Percentiles rank a stretch among this genome's conserved stretches.
These are phyloP conservation scores for Oophaga sylvatica DNA, from an alignment of 2,797 vertebrate genomes.

Conservation along the genomic window DNA sequence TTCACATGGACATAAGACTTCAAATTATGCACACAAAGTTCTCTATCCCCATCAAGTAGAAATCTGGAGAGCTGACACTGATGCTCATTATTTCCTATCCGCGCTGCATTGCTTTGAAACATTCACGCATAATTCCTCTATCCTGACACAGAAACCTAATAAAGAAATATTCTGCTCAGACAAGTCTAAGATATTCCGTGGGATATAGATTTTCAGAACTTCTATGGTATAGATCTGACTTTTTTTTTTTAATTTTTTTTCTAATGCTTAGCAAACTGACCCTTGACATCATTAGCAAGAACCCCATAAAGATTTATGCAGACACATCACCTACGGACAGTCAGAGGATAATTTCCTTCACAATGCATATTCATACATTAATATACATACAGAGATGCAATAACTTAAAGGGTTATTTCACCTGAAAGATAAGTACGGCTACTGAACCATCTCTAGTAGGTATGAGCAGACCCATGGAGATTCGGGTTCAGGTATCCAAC, in stretches of 20 bases:
- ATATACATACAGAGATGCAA: neutral
- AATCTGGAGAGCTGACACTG: slow-evolving; percentile 1
- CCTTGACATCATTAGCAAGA: slow-evolving; percentile 30
- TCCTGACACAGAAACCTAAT: slow-evolving; percentile 19
- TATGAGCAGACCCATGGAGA: too few relatives aligned
- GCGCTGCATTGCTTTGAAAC: neutral
- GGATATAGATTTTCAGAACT: neutral
- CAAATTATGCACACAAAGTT: neutral
- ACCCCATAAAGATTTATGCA: neutral
- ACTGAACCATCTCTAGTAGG: neutral
- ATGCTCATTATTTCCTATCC: slow-evolving; percentile 29
- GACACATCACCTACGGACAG: neutral
- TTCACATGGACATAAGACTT: neutral
- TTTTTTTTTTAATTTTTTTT: too few relatives aligned
- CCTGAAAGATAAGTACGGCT: neutral
- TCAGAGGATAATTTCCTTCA: neutral
- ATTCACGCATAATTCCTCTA: slow-evolving; percentile 22
- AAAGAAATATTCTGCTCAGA: neutral
- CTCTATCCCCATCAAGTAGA: neutral
- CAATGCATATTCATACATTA: neutral
- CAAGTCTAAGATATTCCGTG: neutral
- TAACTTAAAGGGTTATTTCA: neutral
- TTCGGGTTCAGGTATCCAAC: too few relatives aligned
- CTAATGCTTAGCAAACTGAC: neutral
- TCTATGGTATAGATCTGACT: neutral